Evolutionary conservation across 2,797 vertebrate species (phyloP).

Genomic region (Capromys pilorides): DNA sequence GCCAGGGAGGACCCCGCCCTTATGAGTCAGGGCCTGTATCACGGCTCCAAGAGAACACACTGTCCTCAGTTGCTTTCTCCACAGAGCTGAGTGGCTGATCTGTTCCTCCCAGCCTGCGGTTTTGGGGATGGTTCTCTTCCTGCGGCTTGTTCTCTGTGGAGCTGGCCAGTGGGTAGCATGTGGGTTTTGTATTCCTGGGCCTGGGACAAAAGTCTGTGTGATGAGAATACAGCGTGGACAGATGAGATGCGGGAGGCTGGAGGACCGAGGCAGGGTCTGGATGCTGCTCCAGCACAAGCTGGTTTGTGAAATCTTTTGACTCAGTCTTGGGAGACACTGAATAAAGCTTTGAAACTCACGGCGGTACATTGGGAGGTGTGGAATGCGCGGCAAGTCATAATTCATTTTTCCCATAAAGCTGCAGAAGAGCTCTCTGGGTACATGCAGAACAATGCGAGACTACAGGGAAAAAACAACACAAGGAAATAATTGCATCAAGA

Average conservation of each 20-base stretch:
- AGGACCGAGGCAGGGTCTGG: background rate
- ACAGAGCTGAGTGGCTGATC: background rate
- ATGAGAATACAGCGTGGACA: background rate
- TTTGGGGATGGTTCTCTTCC: conserved; percentile 5
- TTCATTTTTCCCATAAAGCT: conserved; percentile 61
- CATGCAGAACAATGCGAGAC: conserved; percentile 28
- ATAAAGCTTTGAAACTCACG: conserved; percentile 33
- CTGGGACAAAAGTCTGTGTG: background rate
- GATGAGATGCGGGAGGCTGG: background rate
- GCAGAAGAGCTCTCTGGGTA: conserved; percentile 20
- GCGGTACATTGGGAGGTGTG: background rate
- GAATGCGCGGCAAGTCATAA: conserved; percentile 33
- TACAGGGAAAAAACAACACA: background rate
- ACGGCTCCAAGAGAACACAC: background rate
- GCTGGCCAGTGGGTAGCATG: background rate
- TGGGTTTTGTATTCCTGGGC: background rate
- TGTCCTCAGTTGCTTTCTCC: background rate
- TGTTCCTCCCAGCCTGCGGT: background rate
- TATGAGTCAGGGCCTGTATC: background rate
- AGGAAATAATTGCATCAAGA: conserved; percentile 63
- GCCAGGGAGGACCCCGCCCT: background rate
- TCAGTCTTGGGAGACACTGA: background rate
- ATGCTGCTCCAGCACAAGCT: background rate
- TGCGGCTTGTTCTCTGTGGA: background rate
- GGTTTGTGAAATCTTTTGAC: conserved; percentile 22